Evolutionary conservation across 1,140 invertebrate species (phyloP).

Genomic region (Heliothis virescens): DNA sequence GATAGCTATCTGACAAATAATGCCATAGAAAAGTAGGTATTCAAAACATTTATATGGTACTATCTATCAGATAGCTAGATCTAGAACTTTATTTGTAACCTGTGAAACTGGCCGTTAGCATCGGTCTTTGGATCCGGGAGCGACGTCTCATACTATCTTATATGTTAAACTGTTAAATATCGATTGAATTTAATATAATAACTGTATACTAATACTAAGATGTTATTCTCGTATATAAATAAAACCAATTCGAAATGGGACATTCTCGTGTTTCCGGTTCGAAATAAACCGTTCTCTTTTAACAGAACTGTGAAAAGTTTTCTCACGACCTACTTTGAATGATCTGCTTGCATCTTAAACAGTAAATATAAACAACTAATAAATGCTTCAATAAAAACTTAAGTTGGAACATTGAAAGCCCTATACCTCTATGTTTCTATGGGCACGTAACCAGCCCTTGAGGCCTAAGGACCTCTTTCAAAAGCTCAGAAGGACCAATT

Average conservation of each 20-base stretch:
- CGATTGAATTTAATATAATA: too few relatives aligned
- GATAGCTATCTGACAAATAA: too few relatives aligned
- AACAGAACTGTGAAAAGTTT: constrained; percentile 20
- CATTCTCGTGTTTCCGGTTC: constrained; percentile 17
- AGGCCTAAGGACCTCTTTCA: background rate
- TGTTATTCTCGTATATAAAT: background rate
- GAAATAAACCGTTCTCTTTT: background rate
- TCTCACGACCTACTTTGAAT: constrained; percentile 24
- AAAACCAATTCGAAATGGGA: constrained; percentile 1
- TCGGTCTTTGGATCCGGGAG: too few relatives aligned
- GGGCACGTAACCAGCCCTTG: background rate
- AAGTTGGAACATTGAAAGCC: background rate
- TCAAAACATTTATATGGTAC: too few relatives aligned
- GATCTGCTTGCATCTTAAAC: constrained; percentile 20
- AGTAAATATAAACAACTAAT: constrained; percentile 1
- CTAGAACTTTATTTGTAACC: too few relatives aligned
- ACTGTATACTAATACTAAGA: background rate
- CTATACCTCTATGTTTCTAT: background rate
- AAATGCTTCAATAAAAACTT: constrained; percentile 5
- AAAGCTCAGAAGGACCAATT: constrained; percentile 26
- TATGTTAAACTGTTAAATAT: too few relatives aligned
- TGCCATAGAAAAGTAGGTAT: too few relatives aligned
- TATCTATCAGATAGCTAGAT: too few relatives aligned
- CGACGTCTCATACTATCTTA: too few relatives aligned
- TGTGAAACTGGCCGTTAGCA: too few relatives aligned